phyloP scores from a whole-genome alignment of 2,113 vertebrate species.

The Otus sunia region DNA sequence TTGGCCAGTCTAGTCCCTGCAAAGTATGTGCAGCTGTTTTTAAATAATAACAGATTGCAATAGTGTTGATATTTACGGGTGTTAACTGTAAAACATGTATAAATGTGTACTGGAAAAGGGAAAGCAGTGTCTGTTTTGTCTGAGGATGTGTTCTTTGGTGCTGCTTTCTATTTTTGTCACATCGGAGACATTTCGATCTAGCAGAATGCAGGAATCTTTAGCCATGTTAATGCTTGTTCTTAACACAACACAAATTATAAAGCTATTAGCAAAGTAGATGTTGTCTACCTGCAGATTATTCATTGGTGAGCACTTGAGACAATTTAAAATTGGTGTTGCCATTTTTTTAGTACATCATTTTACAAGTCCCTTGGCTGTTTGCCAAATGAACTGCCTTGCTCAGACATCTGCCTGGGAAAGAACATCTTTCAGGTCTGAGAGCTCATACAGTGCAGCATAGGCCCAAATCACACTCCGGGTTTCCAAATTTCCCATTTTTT shows the following conservation, averaged over 20 bases:
- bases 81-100: not conserved
- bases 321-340: not conserved
- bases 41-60: too few species aligned
- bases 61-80: not conserved
- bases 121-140: too few species aligned
- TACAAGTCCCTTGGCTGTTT: not conserved
- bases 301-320: not conserved
- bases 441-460: not conserved
- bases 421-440: not conserved
- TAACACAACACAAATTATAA: not conserved
- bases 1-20: not conserved
- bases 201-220: not conserved
- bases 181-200: not conserved
- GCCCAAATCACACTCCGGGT: not conserved
- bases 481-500: not conserved
- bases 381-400: not conserved
- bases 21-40: not conserved
- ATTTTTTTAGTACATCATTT: not conserved
- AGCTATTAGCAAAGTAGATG: not conserved
- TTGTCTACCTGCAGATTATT: not conserved
- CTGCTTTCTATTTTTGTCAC: not conserved
- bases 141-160: not conserved
- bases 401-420: not conserved
- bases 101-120: not conserved
- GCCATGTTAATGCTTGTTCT: not conserved